Percentiles rank a stretch among this genome's conserved stretches.
Conservation (phyloP, 2,888 invertebrate genomes). For the Agriotes lineatus region DNA sequence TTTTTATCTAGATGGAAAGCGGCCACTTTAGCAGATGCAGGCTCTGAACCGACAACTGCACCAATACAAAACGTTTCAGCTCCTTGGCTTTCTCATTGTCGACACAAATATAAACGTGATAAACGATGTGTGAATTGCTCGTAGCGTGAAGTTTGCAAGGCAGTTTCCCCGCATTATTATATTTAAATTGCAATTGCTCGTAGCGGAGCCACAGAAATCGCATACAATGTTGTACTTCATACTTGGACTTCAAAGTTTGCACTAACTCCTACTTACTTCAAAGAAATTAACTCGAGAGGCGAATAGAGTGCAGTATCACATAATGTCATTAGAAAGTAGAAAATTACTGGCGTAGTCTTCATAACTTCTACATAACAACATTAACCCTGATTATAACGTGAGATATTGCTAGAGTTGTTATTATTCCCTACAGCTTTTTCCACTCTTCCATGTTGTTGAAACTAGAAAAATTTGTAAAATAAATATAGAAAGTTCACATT, state of each 20-base stretch:
- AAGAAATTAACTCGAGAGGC: too few relatives aligned
- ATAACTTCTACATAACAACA: too few relatives aligned
- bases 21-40: neutral
- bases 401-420: too few relatives aligned
- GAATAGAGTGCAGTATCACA: too few relatives aligned
- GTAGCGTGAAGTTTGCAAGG: conserved; percentile 24
- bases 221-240: neutral
- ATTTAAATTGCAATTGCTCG: conserved; percentile 29
- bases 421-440: too few relatives aligned
- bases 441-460: too few relatives aligned
- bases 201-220: conserved; percentile 5
- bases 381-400: too few relatives aligned
- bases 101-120: conserved; percentile 25
- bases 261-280: neutral
- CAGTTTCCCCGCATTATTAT: conserved; percentile 23
- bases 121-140: conserved; percentile 33
- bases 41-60: conserved; percentile 8
- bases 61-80: conserved; percentile 22
- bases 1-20: neutral
- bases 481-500: too few relatives aligned
- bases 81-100: conserved; percentile 11
- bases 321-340: too few relatives aligned
- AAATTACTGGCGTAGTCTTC: too few relatives aligned
- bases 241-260: neutral
- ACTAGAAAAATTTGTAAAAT: too few relatives aligned